Base-by-base conservation (phyloP, 2,888 invertebrate genomes). In the Cantharis lateralis region DNA sequence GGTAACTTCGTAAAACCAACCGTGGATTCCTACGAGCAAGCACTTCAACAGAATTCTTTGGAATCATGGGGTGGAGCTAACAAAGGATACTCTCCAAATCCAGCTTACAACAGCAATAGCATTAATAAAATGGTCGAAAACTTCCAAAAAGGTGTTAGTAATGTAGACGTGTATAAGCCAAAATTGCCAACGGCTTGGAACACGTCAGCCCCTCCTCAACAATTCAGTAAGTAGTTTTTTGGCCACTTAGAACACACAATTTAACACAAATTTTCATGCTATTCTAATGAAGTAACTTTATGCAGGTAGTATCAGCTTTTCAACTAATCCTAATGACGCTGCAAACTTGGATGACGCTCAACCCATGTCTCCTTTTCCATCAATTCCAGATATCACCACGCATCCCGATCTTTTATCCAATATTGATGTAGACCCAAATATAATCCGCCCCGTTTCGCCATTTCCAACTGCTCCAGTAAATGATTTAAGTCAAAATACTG, bases 101-200 rank as follows among this genome's bases (percentile, higher is more conserved):
- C 88, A 1, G 87, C 86, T 2, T 88, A 88, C 80, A 88, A 88
- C 81, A 88, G 87, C 81, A 86, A 81, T 77, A 88, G 88, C 82
- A 88, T 88, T 75, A 88, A 88, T 79, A 84, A 82, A 66, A 87
- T 87, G 76, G 88, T 88, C 18, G 87, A 88, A 68, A 88, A 88
- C 80, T 82, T 86, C 70, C 88, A 88, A 75, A 87, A 87, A 76
- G 88, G 88, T 62, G 81, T 80, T 15, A 82, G 82, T 28, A 86
- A 84, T 78, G 87, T 87, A 9, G 89, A 89, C 79, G 85, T 90
- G 3, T 89, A 90, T 81, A 89, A 89, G 82, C 89, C 90, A 2
- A 88, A 88, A 75, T 81, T 89, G 72, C 90, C 90, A 0, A 87
- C 88, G 79, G 90, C 89, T 61, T 91, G 91, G 91, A 89, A 87